phyloP scores from a whole-genome alignment of 2,888 invertebrate genomes.

The Sialis fuliginosa region DNA sequence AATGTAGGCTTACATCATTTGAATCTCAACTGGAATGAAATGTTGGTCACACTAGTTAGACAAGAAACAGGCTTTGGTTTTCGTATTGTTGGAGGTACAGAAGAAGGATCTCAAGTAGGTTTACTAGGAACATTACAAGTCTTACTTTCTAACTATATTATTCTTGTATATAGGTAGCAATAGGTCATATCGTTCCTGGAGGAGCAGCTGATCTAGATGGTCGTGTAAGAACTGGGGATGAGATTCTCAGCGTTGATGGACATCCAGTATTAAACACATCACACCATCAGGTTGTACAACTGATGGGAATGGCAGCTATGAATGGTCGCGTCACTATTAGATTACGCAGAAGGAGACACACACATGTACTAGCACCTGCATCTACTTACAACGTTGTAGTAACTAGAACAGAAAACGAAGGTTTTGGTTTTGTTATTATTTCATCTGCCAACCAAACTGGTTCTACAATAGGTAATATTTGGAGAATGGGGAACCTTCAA shows the following conservation, averaged over 20 bases:
- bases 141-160: neutral
- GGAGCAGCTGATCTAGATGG: conserved; percentile 90
- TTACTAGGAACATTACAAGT: conserved; percentile 5
- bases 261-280: conserved; percentile 49
- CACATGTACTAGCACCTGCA: conserved; percentile 18
- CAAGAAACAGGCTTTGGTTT: conserved; percentile 94
- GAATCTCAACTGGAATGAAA: conserved; percentile 23
- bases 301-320: conserved; percentile 78
- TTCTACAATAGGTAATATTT: conserved; percentile 60
- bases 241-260: conserved; percentile 87
- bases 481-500: neutral
- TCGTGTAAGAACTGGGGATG: conserved; percentile 77
- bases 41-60: conserved; percentile 56
- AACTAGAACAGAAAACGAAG: conserved; percentile 79
- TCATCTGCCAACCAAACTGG: conserved; percentile 82
- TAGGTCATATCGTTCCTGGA: conserved; percentile 91
- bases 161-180: conserved; percentile 47
- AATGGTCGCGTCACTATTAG: conserved; percentile 74
- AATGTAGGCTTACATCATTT: conserved; percentile 7
- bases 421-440: conserved; percentile 97
- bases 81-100: conserved; percentile 93
- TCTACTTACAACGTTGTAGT: conserved; percentile 83
- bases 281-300: conserved; percentile 82
- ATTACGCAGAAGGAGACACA: conserved; percentile 37
- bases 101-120: conserved; percentile 82